These are phyloP conservation scores for Lucilia sericata DNA, from an alignment of 1,140 invertebrate species.

Conservation along the genomic window DNA sequence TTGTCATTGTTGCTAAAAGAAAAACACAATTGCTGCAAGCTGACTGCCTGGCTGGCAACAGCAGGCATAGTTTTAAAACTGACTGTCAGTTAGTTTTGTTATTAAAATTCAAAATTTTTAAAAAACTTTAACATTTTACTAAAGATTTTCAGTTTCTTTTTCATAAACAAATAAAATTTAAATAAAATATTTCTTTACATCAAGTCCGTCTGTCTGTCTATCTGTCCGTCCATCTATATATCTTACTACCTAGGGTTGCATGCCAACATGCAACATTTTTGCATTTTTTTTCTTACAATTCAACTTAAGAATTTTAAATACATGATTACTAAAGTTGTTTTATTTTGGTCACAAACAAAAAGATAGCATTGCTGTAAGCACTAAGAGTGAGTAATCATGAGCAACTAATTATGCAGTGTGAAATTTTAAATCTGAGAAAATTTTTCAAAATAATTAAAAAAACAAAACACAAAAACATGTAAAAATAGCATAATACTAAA, in stretches of 20 bases:
- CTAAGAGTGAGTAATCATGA: neutral
- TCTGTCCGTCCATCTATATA: neutral
- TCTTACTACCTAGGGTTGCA: neutral
- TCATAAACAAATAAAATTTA: neutral
- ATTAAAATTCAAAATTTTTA: neutral
- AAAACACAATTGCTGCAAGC: too few relatives aligned
- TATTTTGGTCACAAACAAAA: neutral
- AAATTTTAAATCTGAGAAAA: neutral
- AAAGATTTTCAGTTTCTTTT: neutral
- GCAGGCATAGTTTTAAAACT: neutral
- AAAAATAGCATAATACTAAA: too few relatives aligned
- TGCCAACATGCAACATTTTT: neutral
- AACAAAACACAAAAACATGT: too few relatives aligned
- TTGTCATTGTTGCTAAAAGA: neutral
- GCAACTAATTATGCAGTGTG: neutral
- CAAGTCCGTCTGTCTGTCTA: neutral
- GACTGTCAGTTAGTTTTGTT: neutral
- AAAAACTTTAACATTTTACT: neutral
- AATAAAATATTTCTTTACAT: neutral
- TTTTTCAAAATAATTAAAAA: too few relatives aligned
- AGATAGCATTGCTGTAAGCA: neutral
- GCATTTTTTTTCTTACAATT: too few relatives aligned
- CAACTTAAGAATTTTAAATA: conserved; percentile 21
- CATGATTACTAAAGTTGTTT: neutral
- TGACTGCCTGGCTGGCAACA: neutral